phyloP scores from a whole-genome alignment of 2,888 invertebrate species.

The Hemithea aestivaria region DNA sequence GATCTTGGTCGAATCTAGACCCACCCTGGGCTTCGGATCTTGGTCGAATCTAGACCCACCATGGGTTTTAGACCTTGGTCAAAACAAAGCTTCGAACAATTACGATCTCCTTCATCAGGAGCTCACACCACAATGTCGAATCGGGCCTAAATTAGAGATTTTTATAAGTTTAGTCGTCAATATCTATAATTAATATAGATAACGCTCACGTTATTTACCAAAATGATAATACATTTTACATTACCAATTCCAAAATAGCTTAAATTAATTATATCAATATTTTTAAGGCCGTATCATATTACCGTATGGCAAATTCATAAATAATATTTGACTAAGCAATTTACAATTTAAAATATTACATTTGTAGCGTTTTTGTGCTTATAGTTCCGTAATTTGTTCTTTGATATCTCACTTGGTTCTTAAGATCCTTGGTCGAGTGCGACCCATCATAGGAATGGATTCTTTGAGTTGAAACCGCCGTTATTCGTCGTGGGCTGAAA shows the following conservation, averaged over 20 bases:
- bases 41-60: no score
- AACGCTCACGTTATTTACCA: no score
- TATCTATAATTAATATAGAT: no score
- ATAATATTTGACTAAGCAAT: conserved; percentile 46
- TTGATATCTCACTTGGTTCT: conserved; percentile 47
- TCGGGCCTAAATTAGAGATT: no score
- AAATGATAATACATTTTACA: conserved; percentile 8
- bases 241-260: conserved; percentile 2
- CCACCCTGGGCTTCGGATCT: no score
- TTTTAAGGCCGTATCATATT: conserved; percentile 27
- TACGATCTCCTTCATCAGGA: no score
- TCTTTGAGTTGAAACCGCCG: conserved; percentile 65
- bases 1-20: no score
- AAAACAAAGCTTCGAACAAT: no score
- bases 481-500: conserved; percentile 62
- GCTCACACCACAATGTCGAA: no score
- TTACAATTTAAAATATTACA: conserved; percentile 41
- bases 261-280: conserved; percentile 3
- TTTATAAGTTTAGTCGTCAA: no score
- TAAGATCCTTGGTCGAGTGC: conserved; percentile 27
- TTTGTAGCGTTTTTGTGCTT: conserved; percentile 74
- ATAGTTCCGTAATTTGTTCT: conserved; percentile 59
- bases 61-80: no score
- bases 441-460: conserved; percentile 67
- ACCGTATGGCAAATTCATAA: conserved; percentile 53